A percentile compares a stretch with the other conserved stretches of the same genome.
phyloP scores from a whole-genome alignment of 2,888 invertebrate species.

The Dermolepida albohirtum region DNA sequence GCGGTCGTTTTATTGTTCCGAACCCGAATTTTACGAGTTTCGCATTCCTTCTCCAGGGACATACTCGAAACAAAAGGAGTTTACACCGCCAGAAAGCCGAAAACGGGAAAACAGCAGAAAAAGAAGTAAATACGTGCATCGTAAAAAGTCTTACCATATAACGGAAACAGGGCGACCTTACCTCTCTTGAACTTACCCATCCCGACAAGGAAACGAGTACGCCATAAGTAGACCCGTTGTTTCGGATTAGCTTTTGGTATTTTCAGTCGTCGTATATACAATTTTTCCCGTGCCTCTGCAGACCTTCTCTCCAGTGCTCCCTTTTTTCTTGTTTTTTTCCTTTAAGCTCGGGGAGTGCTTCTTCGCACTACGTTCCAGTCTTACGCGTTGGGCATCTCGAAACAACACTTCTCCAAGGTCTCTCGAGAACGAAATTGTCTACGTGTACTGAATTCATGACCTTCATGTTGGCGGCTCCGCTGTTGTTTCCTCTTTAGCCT shows the following conservation, averaged over 20 bases:
- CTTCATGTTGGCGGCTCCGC: background rate
- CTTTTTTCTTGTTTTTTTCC: too few species aligned
- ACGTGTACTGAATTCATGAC: conserved; percentile 22
- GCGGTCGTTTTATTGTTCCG: background rate
- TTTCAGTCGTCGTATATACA: conserved; percentile 6
- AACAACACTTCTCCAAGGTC: conserved; percentile 28
- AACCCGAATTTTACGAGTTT: conserved; percentile 13
- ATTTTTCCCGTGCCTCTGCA: conserved; percentile 7
- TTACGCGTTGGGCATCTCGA: background rate
- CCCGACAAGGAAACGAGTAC: background rate
- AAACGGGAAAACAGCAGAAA: too few species aligned
- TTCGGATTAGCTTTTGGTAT: conserved; percentile 26
- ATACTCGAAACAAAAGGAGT: too few species aligned
- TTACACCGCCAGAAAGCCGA: too few species aligned
- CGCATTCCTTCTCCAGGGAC: too few species aligned
- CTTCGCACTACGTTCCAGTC: too few species aligned
- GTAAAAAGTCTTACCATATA: too few species aligned
- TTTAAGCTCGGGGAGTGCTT: too few species aligned
- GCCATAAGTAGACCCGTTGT: conserved; percentile 19
- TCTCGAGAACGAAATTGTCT: conserved; percentile 22
- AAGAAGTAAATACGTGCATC: too few species aligned
- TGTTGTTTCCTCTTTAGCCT: too few species aligned
- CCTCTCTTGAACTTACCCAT: too few species aligned
- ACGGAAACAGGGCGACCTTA: background rate
- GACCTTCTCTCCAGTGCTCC: background rate